A percentile compares a stretch with the other conserved stretches of the same genome.
Evolutionary conservation across 23 tunicate genomes (phyloP).

Genomic region (Trididemnum clinides): DNA sequence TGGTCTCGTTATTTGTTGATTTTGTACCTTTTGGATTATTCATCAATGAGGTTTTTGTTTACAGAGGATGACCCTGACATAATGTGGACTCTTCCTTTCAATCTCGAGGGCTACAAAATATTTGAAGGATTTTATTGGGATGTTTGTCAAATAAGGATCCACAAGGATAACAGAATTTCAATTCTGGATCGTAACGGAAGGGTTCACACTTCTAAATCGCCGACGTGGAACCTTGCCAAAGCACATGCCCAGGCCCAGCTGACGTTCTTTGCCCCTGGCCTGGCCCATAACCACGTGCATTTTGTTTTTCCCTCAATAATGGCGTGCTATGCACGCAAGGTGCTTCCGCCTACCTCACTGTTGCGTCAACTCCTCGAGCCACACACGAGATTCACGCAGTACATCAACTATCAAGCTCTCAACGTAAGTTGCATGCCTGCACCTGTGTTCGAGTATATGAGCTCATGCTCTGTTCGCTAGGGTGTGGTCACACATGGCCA

Average conservation of each 20-base stretch:
- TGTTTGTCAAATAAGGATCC: conserved; percentile 51
- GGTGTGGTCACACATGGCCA: too few relatives aligned
- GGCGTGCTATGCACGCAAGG: conserved; percentile 38
- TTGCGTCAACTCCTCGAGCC: conserved; percentile 78
- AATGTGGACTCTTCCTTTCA: conserved; percentile 44
- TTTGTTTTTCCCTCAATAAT: conserved; percentile 69
- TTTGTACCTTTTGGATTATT: too few relatives aligned
- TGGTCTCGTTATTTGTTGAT: too few relatives aligned
- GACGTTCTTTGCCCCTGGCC: conserved; percentile 77
- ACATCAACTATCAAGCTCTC: conserved; percentile 60
- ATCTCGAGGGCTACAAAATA: conserved; percentile 22
- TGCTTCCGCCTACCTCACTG: conserved; percentile 39
- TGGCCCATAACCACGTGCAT: conserved; percentile 67
- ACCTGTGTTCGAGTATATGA: too few relatives aligned
- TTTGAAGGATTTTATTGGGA: conserved; percentile 73
- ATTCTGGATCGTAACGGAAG: conserved; percentile 48
- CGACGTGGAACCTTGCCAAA: conserved; percentile 76
- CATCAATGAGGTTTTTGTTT: too few relatives aligned
- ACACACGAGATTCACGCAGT: conserved; percentile 75
- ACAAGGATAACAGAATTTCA: conserved; percentile 24
- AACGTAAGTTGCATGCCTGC: conserved; percentile 66
- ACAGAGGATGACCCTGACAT: conserved; percentile 17
- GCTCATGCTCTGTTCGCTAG: too few relatives aligned
- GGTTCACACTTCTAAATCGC: conserved; percentile 56
- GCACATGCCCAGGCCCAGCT: conserved; percentile 89